Evolutionary conservation across 1,140 invertebrate genomes (phyloP), one percentile per base, ranked within the genome.

Genomic region (Venturia canescens): DNA sequence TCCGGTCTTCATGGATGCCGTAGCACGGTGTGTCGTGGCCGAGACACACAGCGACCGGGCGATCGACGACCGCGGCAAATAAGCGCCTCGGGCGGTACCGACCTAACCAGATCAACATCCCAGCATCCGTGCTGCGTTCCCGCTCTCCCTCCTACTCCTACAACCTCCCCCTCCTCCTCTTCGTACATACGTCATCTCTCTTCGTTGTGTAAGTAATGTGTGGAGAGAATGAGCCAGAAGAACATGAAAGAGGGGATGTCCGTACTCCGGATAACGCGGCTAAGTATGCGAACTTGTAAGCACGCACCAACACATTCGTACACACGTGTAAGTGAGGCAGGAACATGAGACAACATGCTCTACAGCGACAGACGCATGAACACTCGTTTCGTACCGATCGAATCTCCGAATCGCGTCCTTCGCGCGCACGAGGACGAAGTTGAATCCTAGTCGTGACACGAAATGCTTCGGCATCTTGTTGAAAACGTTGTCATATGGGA

Each of bases 21-120:
- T 53, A 69, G 83, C 81, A 77, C 66, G 79, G 29, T 77, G 71
- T 79, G 81, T 63, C 78, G 66, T 67, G 74, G 82, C 82, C 81
- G 84, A 82, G 87, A 84, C 84, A 85, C 87, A 84, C 78, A 81
- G 83, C 86, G 85, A 86, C 87, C 74, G 82, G 84, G 84, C 84
- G 82, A 84, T 72, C 87, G 84, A 80, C 85, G 23, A 84, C 83
- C 85, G 87, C 83, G 84, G 82, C 82, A 81, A 82, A n/a, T n/a
- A n/a, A 79, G 82, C 84, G 84, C 86, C 82, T 66, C 79, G 86
- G 81, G 60, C 60, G 27, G 86, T 87, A 89, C 85, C 88, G 84
- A 86, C 89, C 87, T 90, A 89, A 90, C 89, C 89, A 90, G 90
- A 90, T 90, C 89, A 88, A 87, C 88, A 87, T 88, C 87, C 85